Conservation (phyloP, 2,113 vertebrate species). For the Vanacampus margaritifer region DNA sequence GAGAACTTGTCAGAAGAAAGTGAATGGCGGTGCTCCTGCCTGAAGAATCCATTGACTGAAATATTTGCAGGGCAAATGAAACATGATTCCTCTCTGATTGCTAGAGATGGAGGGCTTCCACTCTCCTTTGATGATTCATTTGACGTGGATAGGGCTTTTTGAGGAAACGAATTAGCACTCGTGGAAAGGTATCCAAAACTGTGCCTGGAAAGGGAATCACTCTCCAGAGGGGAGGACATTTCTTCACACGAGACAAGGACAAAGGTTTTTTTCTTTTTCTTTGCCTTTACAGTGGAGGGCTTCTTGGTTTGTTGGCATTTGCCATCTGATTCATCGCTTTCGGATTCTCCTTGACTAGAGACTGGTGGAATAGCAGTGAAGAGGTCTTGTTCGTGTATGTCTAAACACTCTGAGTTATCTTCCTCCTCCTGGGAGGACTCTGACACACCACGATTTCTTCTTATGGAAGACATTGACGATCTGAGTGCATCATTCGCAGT, state of each 20-base stretch:
- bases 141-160: slow-evolving; percentile 26
- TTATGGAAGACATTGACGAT: slow-evolving; percentile 29
- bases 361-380: slow-evolving; percentile 60
- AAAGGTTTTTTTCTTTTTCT: slow-evolving; percentile 49
- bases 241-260: slow-evolving; percentile 57
- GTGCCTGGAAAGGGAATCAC: slow-evolving; percentile 36
- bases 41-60: slow-evolving; percentile 46
- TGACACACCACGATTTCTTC: slow-evolving; percentile 37
- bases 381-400: slow-evolving; percentile 57
- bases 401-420: slow-evolving; percentile 56
- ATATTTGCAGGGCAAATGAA: slow-evolving; percentile 63
- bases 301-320: slow-evolving; percentile 35
- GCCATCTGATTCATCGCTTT: slow-evolving; percentile 52
- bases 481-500: slow-evolving; percentile 59
- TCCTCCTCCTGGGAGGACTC: slow-evolving; percentile 71
- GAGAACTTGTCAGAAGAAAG: slow-evolving; percentile 65
- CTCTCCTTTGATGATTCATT: slow-evolving; percentile 39
- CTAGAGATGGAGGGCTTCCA: slow-evolving; percentile 62
- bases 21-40: slow-evolving; percentile 44
- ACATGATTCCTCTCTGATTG: slow-evolving; percentile 71
- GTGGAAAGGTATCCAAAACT: slow-evolving; percentile 48
- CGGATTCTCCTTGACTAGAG: slow-evolving; percentile 67
- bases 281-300: slow-evolving; percentile 34
- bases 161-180: slow-evolving; percentile 30
- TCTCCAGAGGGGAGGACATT: slow-evolving; percentile 56